Conservation (phyloP, 2,888 invertebrate species). For the Monopis laevigella region DNA sequence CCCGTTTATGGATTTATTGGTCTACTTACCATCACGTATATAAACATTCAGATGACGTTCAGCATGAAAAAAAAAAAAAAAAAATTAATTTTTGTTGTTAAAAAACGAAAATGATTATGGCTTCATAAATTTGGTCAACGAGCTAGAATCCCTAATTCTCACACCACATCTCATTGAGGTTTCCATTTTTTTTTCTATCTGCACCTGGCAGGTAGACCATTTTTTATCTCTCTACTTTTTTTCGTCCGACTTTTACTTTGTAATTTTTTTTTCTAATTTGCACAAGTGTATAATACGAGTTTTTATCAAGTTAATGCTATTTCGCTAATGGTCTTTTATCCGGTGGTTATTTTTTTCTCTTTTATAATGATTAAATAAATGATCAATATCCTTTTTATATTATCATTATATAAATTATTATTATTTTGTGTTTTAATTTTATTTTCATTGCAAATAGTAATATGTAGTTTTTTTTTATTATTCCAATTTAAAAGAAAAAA, state of each 20-base stretch:
- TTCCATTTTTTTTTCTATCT: not conserved
- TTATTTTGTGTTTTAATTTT: too few species aligned
- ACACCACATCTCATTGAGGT: slow-evolving; percentile 1
- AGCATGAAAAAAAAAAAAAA: too few species aligned
- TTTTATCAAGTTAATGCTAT: slow-evolving; percentile 46
- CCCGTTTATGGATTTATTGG: too few species aligned
- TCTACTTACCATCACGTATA: too few species aligned
- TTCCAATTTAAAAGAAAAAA: too few species aligned
- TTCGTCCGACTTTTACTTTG: not conserved
- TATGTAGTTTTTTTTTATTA: too few species aligned
- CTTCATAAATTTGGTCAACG: not conserved
- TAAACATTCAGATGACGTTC: too few species aligned
- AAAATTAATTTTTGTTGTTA: too few species aligned
- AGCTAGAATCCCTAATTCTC: not conserved
- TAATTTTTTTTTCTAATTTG: slow-evolving; percentile 38
- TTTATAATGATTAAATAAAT: not conserved
- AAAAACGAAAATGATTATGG: not conserved
- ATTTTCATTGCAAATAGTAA: too few species aligned
- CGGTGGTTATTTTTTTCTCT: slow-evolving; percentile 5
- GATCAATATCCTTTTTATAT: too few species aligned
- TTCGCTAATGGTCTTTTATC: slow-evolving; percentile 27
- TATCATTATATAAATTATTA: too few species aligned
- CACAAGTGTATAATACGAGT: slow-evolving; percentile 41
- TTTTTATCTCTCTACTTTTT: slow-evolving; percentile 6
- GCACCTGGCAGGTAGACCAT: slow-evolving; percentile 5